Conservation (phyloP, 2,113 vertebrate genomes). For the Marmota flaviventris region DNA sequence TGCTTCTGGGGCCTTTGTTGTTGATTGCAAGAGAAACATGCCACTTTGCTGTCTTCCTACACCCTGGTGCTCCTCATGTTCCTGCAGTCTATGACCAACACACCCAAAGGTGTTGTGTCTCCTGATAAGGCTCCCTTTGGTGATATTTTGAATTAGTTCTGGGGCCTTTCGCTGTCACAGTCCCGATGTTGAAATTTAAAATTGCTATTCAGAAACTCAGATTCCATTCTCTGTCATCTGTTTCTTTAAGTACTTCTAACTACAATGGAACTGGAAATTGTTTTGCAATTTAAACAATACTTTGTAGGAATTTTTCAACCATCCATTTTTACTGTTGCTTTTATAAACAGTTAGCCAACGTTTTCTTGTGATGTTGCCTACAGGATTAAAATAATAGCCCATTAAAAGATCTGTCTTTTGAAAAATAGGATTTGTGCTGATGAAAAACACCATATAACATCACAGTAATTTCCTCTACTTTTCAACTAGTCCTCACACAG, state of each 20-base stretch:
- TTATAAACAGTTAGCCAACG: constrained; percentile 31
- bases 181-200: background rate
- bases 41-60: accelerated
- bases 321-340: constrained; percentile 35
- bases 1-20: background rate
- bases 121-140: background rate
- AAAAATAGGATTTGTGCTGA: background rate
- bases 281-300: constrained; percentile 45
- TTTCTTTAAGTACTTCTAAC: constrained; percentile 48
- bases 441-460: background rate
- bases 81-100: background rate
- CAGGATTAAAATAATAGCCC: constrained; percentile 45
- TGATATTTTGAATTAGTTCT: background rate
- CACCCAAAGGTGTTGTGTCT: background rate
- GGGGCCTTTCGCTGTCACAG: background rate
- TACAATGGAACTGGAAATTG: constrained; percentile 43
- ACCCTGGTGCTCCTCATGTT: accelerated
- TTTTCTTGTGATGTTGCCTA: constrained; percentile 56
- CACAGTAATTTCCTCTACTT: background rate
- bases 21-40: background rate
- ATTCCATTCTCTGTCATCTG: constrained; percentile 8
- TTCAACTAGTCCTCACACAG: background rate
- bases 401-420: constrained; percentile 23
- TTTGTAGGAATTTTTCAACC: constrained; percentile 36
- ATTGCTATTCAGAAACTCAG: constrained; percentile 8